Evolutionary conservation across 2,113 vertebrate species (phyloP).

Genomic region (Ahaetulla prasina): DNA sequence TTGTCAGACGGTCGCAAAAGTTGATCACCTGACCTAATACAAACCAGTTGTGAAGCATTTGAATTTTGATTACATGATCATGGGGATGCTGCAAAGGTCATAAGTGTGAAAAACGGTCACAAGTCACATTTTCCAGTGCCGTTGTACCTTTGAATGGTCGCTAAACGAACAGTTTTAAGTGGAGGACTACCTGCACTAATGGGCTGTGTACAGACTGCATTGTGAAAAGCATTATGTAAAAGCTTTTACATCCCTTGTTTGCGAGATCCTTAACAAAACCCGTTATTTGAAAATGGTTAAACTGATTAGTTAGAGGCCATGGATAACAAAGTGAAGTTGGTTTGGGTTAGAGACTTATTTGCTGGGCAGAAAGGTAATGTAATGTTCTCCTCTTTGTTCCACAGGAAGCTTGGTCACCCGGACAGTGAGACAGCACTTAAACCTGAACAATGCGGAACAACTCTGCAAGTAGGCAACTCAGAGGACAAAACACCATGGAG

Average conservation of each 20-base stretch:
- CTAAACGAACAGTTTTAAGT: too few relatives aligned
- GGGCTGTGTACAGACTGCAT: not conserved
- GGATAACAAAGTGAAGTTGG: not conserved
- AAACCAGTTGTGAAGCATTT: too few relatives aligned
- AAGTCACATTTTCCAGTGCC: not conserved
- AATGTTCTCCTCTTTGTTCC: not conserved
- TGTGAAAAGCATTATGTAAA: not conserved
- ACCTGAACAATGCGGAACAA: slow-evolving; percentile 88
- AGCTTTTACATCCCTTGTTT: not conserved
- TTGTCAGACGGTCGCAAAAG: too few relatives aligned
- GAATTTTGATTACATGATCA: too few relatives aligned
- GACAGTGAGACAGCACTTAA: slow-evolving; percentile 86
- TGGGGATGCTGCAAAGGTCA: too few relatives aligned
- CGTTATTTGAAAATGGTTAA: not conserved
- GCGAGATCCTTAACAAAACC: too few relatives aligned
- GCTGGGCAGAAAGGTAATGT: not conserved
- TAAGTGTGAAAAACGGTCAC: not conserved
- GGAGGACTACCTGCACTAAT: not conserved
- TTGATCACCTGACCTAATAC: too few relatives aligned
- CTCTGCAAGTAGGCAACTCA: slow-evolving; percentile 80
- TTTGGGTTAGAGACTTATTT: not conserved
- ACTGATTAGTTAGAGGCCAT: not conserved
- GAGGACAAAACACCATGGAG: not conserved
- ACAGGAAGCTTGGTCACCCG: slow-evolving; percentile 82
- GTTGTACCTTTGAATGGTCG: not conserved